Percentiles rank a stretch among this genome's conserved stretches.
Evolutionary conservation across 2,888 invertebrate species (phyloP).

Genomic region (Linnaemya tessellans): DNA sequence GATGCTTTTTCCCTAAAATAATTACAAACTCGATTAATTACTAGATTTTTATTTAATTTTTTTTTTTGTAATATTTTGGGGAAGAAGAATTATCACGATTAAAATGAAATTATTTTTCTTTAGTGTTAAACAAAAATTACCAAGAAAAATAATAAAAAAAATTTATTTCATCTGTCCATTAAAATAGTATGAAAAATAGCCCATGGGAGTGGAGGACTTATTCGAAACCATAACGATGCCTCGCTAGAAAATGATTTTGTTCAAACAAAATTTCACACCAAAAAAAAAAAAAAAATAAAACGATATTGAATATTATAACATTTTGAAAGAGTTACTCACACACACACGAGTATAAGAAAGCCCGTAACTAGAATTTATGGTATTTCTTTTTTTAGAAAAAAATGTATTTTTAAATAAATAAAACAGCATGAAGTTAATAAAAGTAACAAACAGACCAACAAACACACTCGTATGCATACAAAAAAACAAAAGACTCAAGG

Average conservation of each 20-base stretch:
- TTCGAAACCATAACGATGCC: too few relatives aligned
- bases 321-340: slow-evolving; percentile 6
- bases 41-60: too few relatives aligned
- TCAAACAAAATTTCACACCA: neutral
- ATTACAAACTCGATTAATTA: too few relatives aligned
- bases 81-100: too few relatives aligned
- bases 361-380: slow-evolving; percentile 37
- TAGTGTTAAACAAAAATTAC: too few relatives aligned
- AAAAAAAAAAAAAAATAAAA: slow-evolving; percentile 13
- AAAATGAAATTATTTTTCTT: too few relatives aligned
- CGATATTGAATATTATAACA: slow-evolving; percentile 45
- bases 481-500: slow-evolving; percentile 65
- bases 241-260: neutral
- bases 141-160: too few relatives aligned
- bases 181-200: too few relatives aligned
- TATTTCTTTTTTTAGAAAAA: neutral
- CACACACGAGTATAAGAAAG: slow-evolving; percentile 55
- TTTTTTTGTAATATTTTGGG: too few relatives aligned
- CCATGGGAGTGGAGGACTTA: too few relatives aligned
- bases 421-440: slow-evolving; percentile 4
- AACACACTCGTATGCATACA: neutral
- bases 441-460: neutral
- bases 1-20: too few relatives aligned
- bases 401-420: neutral
- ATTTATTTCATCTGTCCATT: too few relatives aligned